A percentile compares a stretch with the other conserved stretches of the same genome.
These are phyloP conservation scores for Phasia obesa DNA, from an alignment of 2,888 invertebrate genomes.

Conservation along the genomic window DNA sequence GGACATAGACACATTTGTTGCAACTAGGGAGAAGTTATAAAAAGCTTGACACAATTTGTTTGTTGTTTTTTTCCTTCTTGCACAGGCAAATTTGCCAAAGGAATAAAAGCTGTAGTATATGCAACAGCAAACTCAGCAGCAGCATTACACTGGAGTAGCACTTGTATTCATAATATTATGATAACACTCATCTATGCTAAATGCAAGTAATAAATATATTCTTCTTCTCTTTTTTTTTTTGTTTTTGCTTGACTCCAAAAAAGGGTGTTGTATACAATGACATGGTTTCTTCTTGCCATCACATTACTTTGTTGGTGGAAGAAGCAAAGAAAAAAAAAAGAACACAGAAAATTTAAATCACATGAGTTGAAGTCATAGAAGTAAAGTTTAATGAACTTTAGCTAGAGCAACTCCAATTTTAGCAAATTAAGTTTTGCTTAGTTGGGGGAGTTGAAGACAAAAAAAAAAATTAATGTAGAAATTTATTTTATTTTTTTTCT, in stretches of 20 bases:
- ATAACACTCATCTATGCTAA: conserved; percentile 45
- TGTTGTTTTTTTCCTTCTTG: conserved; percentile 1
- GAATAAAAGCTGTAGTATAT: conserved; percentile 2
- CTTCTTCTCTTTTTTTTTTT: background rate
- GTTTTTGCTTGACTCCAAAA: conserved; percentile 7
- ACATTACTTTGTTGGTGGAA: conserved; percentile 20
- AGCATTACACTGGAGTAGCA: conserved; percentile 30
- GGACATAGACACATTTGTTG: conserved; percentile 2
- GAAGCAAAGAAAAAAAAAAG: conserved; percentile 20
- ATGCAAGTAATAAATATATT: conserved; percentile 35
- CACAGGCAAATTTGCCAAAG: conserved; percentile 30
- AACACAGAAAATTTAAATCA: too few species aligned
- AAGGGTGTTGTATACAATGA: conserved; percentile 37
- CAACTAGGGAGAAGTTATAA: conserved; percentile 45
- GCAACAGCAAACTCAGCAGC: background rate
- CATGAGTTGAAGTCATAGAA: conserved; percentile 46
- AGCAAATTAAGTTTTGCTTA: background rate
- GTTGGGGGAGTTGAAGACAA: background rate
- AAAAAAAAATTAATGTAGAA: too few species aligned
- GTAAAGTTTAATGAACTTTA: conserved; percentile 62
- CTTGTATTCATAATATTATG: conserved; percentile 46
- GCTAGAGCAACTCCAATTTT: conserved; percentile 2
- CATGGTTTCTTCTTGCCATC: conserved; percentile 23
- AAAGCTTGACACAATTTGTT: conserved; percentile 62
- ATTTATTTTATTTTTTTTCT: too few species aligned